These are phyloP conservation scores for Ceramica pisi DNA, from an alignment of 2,888 invertebrate species.

Conservation along the genomic window DNA sequence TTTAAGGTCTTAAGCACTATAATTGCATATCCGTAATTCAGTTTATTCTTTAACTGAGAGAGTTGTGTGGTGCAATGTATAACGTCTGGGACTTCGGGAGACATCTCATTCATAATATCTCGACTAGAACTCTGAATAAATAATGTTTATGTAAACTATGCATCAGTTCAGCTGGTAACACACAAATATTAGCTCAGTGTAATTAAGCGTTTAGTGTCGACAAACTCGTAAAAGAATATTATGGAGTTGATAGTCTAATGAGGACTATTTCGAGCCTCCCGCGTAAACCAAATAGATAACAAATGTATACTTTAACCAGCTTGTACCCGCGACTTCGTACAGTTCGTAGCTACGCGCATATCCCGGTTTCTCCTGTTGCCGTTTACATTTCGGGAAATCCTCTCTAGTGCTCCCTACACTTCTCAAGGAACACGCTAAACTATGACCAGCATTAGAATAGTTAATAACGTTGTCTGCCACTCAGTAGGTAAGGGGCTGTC, in stretches of 20 bases:
- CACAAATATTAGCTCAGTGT: constrained; percentile 5
- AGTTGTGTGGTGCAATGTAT: not conserved
- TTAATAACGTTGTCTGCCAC: too few relatives aligned
- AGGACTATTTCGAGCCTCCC: not conserved
- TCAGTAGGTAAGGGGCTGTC: too few relatives aligned
- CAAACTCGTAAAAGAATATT: constrained; percentile 12
- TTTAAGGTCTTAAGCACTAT: not conserved
- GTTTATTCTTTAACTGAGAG: not conserved
- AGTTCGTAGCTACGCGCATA: too few relatives aligned
- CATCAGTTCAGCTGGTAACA: constrained; percentile 4
- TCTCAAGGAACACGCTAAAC: too few relatives aligned
- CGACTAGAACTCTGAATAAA: not conserved
- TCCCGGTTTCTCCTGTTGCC: too few relatives aligned
- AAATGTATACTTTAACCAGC: not conserved
- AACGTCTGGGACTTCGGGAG: too few relatives aligned
- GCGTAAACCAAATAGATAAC: constrained; percentile 1
- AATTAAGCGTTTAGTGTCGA: constrained; percentile 5
- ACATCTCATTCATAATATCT: not conserved
- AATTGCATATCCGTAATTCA: not conserved
- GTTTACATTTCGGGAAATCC: too few relatives aligned
- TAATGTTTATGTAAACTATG: not conserved
- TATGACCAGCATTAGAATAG: too few relatives aligned
- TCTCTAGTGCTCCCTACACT: too few relatives aligned
- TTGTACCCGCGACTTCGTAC: too few relatives aligned
- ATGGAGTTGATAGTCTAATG: constrained; percentile 7